Evolutionary conservation across 2,888 invertebrate species (phyloP).

Genomic region (Chymomyza fuscimana): DNA sequence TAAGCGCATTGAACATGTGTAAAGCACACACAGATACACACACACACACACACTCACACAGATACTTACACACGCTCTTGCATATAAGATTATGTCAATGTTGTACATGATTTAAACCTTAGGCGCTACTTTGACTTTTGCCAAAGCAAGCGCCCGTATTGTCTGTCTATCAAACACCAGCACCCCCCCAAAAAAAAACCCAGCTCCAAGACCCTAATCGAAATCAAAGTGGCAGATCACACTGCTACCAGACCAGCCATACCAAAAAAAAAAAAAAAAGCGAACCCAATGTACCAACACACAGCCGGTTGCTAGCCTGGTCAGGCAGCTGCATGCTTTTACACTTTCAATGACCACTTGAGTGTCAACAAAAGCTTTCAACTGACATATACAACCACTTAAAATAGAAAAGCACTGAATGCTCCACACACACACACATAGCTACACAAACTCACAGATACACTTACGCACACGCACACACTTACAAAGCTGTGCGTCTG

Average conservation of each 20-base stretch:
- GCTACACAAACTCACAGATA: slow-evolving; percentile 14
- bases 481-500: not conserved
- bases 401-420: slow-evolving; percentile 59
- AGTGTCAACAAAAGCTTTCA: slow-evolving; percentile 72
- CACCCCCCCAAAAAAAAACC: slow-evolving; percentile 1
- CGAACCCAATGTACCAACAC: not conserved
- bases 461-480: not conserved
- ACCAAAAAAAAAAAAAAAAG: too few species aligned
- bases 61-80: slow-evolving; percentile 25
- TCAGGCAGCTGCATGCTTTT: slow-evolving; percentile 39
- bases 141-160: not conserved
- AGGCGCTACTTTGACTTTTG: slow-evolving; percentile 37
- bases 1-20: slow-evolving; percentile 54
- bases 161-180: not conserved
- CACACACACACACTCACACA: slow-evolving; percentile 22
- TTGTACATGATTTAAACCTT: slow-evolving; percentile 39
- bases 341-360: slow-evolving; percentile 71
- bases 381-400: slow-evolving; percentile 72
- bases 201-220: not conserved
- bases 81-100: slow-evolving; percentile 58
- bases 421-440: slow-evolving; percentile 24
- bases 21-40: slow-evolving; percentile 18
- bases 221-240: not conserved
- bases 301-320: not conserved
- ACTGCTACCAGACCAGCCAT: not conserved